phyloP scores from a whole-genome alignment of 2,888 invertebrate species.

The Drosophila multiciliata region DNA sequence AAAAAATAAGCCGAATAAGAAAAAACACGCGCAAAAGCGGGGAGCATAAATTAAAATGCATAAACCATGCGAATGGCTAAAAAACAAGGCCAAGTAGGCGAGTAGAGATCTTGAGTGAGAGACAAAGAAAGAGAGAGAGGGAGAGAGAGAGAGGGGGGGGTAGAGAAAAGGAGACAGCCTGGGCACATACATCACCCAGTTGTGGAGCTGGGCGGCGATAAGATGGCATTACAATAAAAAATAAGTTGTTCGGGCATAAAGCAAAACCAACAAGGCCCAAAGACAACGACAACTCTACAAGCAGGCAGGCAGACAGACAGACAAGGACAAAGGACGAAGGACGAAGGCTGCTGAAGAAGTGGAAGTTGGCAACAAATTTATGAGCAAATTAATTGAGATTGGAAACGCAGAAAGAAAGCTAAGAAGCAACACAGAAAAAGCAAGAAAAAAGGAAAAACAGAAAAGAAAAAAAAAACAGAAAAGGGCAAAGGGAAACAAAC shows the following conservation, averaged over 20 bases:
- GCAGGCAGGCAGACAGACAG: not conserved
- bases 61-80: slow-evolving; percentile 72
- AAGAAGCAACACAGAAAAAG: slow-evolving; percentile 28
- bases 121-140: not conserved
- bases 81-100: slow-evolving; percentile 65
- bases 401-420: slow-evolving; percentile 73
- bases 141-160: not conserved
- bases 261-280: slow-evolving; percentile 68
- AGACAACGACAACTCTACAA: slow-evolving; percentile 55
- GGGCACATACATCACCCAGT: slow-evolving; percentile 67
- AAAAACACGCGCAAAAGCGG: slow-evolving; percentile 35
- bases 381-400: slow-evolving; percentile 83
- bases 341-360: slow-evolving; percentile 27
- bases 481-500: slow-evolving; percentile 21
- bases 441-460: slow-evolving; percentile 1
- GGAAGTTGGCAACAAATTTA: slow-evolving; percentile 78
- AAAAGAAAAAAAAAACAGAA: slow-evolving; percentile 5
- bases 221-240: slow-evolving; percentile 75
- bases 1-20: not conserved
- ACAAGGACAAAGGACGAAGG: slow-evolving; percentile 1
- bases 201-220: slow-evolving; percentile 54
- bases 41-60: slow-evolving; percentile 79
- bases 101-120: slow-evolving; percentile 3
- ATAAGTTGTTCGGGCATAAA: slow-evolving; percentile 72
- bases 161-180: slow-evolving; percentile 30